Conservation (phyloP, 2,888 invertebrate species). For the Acronicta leporina region DNA sequence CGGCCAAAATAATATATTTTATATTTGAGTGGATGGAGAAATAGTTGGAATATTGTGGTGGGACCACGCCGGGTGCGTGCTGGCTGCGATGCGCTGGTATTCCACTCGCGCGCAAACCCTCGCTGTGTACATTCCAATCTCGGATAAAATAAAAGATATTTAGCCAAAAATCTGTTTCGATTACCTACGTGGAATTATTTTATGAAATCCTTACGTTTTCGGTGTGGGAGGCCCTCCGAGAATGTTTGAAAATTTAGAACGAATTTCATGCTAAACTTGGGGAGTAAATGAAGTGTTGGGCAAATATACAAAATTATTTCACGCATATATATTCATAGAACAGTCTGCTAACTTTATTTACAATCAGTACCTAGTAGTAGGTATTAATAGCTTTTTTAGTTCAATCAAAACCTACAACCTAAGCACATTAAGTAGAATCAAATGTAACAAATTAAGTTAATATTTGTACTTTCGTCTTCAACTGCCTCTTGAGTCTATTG, state of each 20-base stretch:
- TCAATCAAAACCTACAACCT: no score
- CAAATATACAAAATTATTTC: no score
- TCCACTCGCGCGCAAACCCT: slow-evolving; percentile 35
- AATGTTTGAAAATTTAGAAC: neutral
- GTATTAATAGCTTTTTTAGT: no score
- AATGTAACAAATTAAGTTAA: no score
- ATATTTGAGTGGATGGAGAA: slow-evolving; percentile 72
- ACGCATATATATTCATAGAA: no score
- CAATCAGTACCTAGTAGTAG: no score
- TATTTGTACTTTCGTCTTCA: no score
- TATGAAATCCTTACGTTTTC: slow-evolving; percentile 6
- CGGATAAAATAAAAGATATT: slow-evolving; percentile 47
- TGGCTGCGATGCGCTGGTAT: slow-evolving; percentile 43
- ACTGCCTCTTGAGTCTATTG: no score
- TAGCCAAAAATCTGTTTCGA: slow-evolving; percentile 41
- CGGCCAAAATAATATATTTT: slow-evolving; percentile 73
- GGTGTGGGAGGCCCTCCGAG: slow-evolving; percentile 1
- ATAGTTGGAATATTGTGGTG: slow-evolving; percentile 69
- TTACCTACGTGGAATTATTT: slow-evolving; percentile 39
- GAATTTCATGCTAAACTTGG: no score
- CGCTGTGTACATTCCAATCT: slow-evolving; percentile 50
- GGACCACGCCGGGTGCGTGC: slow-evolving; percentile 20
- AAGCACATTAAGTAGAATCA: no score
- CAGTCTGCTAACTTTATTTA: no score
- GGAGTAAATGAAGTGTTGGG: no score